A percentile compares a stretch with the other conserved stretches of the same genome.
phyloP scores from a whole-genome alignment of 2,113 vertebrate species.

The Protobothrops flavoviridis region DNA sequence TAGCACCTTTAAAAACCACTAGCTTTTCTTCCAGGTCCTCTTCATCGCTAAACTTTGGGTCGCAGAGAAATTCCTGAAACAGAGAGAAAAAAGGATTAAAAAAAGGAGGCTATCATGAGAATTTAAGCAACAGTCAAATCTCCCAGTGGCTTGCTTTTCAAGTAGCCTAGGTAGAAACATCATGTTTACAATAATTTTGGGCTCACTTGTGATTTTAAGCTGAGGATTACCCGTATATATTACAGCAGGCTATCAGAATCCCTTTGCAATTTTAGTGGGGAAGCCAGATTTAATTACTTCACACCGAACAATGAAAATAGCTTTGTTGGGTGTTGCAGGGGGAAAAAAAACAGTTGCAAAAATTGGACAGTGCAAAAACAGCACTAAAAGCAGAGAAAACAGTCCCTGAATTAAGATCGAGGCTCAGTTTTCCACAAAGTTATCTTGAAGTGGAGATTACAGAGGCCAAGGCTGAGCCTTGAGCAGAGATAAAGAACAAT shows the following conservation, averaged over 20 bases:
- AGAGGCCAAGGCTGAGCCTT: background rate
- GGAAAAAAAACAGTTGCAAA: background rate
- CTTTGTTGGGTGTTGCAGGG: background rate
- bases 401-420: background rate
- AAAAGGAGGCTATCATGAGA: background rate
- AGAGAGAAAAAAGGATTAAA: background rate
- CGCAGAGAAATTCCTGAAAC: conserved; percentile 88
- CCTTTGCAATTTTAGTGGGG: background rate
- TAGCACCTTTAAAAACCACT: conserved; percentile 91
- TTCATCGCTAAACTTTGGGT: conserved; percentile 93
- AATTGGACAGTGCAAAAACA: background rate
- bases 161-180: background rate
- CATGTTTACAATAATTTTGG: background rate
- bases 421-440: background rate
- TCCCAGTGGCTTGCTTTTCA: background rate
- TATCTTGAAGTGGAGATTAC: background rate
- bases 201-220: background rate
- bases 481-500: background rate
- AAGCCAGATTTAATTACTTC: background rate
- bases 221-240: background rate
- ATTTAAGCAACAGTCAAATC: background rate
- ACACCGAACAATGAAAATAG: background rate
- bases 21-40: conserved; percentile 89
- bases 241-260: background rate
- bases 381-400: background rate